These are phyloP conservation scores for Stegana nigrithorax DNA, from an alignment of 2,888 invertebrate species.

Conservation along the genomic window DNA sequence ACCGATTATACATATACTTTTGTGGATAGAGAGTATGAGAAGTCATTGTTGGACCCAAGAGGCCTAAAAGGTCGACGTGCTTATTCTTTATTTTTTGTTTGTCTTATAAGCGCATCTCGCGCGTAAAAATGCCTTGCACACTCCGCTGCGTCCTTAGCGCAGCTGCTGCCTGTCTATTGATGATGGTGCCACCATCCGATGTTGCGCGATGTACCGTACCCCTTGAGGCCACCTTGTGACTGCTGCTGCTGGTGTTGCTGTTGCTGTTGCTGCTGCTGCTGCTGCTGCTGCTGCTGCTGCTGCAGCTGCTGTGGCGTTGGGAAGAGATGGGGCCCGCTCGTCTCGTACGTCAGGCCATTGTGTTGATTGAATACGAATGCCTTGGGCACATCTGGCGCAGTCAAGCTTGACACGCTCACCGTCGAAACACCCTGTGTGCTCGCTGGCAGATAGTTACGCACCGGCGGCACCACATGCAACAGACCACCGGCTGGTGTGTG, in stretches of 20 bases:
- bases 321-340: constrained; percentile 64
- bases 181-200: constrained; percentile 62
- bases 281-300: constrained; percentile 27
- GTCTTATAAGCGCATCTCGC: too few relatives aligned
- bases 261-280: constrained; percentile 11
- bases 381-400: constrained; percentile 56
- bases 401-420: constrained; percentile 41
- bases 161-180: constrained; percentile 35
- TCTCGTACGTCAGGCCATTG: constrained; percentile 66
- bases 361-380: constrained; percentile 67
- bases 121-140: background rate
- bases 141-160: too few relatives aligned
- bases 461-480: constrained; percentile 23
- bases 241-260: constrained; percentile 15
- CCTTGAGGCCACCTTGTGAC: constrained; percentile 43
- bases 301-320: constrained; percentile 40
- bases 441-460: constrained; percentile 38
- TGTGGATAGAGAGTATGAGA: too few relatives aligned
- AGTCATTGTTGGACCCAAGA: too few relatives aligned
- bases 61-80: too few relatives aligned
- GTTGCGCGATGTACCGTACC: constrained; percentile 55
- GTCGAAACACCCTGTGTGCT: constrained; percentile 38
- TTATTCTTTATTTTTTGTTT: too few relatives aligned
- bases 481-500: constrained; percentile 23
- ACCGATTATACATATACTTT: too few relatives aligned